Evolutionary conservation across 2,113 vertebrate species (phyloP), one percentile per base, ranked within the genome.

Genomic region (Carassius carassius): DNA sequence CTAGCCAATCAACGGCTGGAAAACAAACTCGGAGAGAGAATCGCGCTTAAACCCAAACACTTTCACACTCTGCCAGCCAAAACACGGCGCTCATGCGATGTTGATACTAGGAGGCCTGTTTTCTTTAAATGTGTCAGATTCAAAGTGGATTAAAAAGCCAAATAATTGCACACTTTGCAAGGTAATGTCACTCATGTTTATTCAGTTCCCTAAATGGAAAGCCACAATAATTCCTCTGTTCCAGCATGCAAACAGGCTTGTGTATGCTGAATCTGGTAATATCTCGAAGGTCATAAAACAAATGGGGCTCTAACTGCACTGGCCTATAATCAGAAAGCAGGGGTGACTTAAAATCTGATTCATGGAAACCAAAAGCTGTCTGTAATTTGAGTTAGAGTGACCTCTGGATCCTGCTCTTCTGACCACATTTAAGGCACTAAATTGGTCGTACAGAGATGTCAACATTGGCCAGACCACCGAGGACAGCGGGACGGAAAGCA

Each of bases 301-400:
- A 85, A 89, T 85, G 83, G 19, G 87, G 84, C 86, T 87, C 60
- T 76, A 85, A 87, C 63, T 41, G 84, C 83, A 37, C 29, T 49
- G 84, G 86, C 76, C 81, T 87, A 87, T 89, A 89, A 88, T 90
- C 88, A 89, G 86, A 87, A 81, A 86, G 84, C 62, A 82, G 77
- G 84, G 87, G 73, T 85, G 81, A 81, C 86, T 86, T 74, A 86
- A 88, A 87, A 88, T 87, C 78, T 81, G 88, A 90, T 87, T 87
- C 69, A 84, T 82, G 87, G 88, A 83, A 83, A 85, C 87, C 70
- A 44, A 85, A 89, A 74, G 78, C 80, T 84, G 86, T 80, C 86
- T 89, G 87, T 90, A 89, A 89, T 89, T 87, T 88, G 83, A 83
- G 84, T 86, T 88, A 8, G 41, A 80, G 25, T 82, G 87, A 58